Evolutionary conservation across 1,140 invertebrate species (phyloP).

Genomic region (Apis mellifera): DNA sequence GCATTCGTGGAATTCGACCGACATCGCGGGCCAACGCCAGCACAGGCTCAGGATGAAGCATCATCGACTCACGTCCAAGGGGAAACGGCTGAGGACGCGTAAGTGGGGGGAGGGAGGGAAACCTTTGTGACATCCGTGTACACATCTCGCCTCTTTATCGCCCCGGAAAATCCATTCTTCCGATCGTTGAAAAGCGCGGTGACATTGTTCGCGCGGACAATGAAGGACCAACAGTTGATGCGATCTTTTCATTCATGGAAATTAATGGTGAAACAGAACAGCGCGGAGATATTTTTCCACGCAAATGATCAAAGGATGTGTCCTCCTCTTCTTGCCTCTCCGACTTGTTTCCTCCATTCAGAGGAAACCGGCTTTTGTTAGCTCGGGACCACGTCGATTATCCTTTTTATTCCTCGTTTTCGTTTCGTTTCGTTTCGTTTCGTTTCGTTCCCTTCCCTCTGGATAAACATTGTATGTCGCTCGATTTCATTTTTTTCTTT

Average conservation of each 20-base stretch:
- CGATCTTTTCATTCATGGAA: constrained; percentile 23
- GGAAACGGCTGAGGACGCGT: constrained; percentile 75
- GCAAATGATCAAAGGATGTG: constrained; percentile 60
- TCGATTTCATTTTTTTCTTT: neutral
- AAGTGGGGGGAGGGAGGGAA: constrained; percentile 66
- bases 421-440: neutral
- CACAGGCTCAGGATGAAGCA: constrained; percentile 77
- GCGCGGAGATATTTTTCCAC: constrained; percentile 38
- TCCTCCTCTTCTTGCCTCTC: constrained; percentile 13
- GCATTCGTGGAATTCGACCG: constrained; percentile 59
- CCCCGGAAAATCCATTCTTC: neutral
- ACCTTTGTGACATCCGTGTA: neutral
- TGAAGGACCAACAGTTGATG: neutral
- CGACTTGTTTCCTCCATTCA: constrained; percentile 23
- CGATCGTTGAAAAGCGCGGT: neutral
- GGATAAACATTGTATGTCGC: neutral
- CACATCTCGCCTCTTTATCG: neutral
- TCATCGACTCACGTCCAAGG: constrained; percentile 72
- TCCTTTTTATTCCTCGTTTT: neutral
- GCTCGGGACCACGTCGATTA: neutral
- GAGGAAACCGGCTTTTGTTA: neutral
- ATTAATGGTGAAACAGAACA: constrained; percentile 50
- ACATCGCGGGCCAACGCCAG: constrained; percentile 63
- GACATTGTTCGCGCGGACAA: neutral
- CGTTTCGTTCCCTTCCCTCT: neutral